A percentile compares a stretch with the other conserved stretches of the same genome.
phyloP scores from a whole-genome alignment of 2,888 invertebrate genomes.

The Cetonia aurata region DNA sequence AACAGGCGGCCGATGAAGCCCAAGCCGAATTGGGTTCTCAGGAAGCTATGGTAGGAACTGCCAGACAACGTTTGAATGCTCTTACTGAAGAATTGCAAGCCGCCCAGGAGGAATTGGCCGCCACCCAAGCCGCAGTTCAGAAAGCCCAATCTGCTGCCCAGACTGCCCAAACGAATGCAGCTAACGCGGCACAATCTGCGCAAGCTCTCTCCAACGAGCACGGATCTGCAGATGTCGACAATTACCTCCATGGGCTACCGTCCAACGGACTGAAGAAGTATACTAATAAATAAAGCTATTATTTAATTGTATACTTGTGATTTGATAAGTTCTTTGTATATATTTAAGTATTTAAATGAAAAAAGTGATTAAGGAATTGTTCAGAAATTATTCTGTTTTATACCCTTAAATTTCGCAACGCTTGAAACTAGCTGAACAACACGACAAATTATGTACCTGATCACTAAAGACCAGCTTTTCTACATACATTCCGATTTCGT shows the following conservation, averaged over 20 bases:
- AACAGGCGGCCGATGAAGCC: constrained; percentile 77
- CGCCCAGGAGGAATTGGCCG: constrained; percentile 36
- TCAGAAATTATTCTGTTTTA: too few species aligned
- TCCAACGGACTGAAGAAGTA: constrained; percentile 9
- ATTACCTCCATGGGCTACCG: constrained; percentile 1
- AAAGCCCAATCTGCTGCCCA: constrained; percentile 69
- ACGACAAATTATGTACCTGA: too few species aligned
- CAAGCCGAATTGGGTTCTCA: constrained; percentile 79
- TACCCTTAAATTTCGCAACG: too few species aligned
- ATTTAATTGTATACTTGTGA: too few species aligned
- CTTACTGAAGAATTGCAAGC: constrained; percentile 72
- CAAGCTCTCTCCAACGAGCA: constrained; percentile 27
- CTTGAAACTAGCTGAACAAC: too few species aligned
- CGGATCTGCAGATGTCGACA: constrained; percentile 18
- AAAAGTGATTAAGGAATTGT: too few species aligned
- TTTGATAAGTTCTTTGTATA: too few species aligned
- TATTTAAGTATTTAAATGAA: too few species aligned
- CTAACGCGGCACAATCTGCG: constrained; percentile 36
- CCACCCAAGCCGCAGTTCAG: constrained; percentile 71
- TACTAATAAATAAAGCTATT: too few species aligned
- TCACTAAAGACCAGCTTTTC: too few species aligned
- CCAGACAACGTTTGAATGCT: constrained; percentile 75
- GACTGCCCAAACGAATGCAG: constrained; percentile 39
- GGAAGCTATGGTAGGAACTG: constrained; percentile 81
- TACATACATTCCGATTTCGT: too few species aligned